Conservation (phyloP, 2,797 vertebrate species). For the Glossophaga mutica region DNA sequence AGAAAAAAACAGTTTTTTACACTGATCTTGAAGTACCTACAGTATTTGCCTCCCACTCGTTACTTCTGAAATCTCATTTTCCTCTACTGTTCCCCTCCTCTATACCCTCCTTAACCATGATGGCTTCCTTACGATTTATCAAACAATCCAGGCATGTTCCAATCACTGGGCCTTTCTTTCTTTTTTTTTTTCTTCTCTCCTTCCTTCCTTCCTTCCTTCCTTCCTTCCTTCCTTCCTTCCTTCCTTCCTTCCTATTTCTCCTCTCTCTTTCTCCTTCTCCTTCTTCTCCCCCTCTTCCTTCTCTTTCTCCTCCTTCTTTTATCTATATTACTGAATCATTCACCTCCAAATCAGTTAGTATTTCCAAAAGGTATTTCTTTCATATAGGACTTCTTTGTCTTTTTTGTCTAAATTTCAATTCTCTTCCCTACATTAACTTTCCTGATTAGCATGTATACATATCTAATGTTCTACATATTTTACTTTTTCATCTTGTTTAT, state of each 20-base stretch:
- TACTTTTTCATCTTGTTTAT: neutral
- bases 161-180: rapidly evolving
- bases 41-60: neutral
- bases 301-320: neutral
- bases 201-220: too few relatives aligned
- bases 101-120: neutral
- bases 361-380: neutral
- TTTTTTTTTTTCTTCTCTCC: rapidly evolving
- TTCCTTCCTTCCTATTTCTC: rapidly evolving
- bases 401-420: neutral
- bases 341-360: neutral
- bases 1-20: neutral
- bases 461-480: neutral
- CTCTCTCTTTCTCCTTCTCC: too few relatives aligned
- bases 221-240: rapidly evolving
- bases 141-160: neutral
- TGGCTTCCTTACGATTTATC: neutral
- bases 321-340: neutral
- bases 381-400: neutral
- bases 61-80: neutral
- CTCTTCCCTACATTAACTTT: neutral
- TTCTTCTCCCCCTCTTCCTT: neutral
- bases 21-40: neutral
- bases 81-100: neutral
- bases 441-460: neutral